Base-by-base conservation (phyloP, 2,888 invertebrate species). In the Campoplex capitator region DNA sequence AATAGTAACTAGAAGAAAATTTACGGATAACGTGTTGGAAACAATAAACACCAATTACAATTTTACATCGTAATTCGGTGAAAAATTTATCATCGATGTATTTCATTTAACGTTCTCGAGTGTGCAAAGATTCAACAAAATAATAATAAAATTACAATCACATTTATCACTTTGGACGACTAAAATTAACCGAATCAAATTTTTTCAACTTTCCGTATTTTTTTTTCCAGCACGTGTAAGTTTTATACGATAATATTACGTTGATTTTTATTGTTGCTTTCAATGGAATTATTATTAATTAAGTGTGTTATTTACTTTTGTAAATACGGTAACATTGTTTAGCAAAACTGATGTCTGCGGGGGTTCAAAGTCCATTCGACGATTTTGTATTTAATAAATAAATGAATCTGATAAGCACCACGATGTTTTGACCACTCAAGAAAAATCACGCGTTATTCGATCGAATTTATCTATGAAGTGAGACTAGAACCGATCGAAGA, bases 211-310 rank as follows among this genome's bases (percentile, higher is more conserved):
- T 56, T 51, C 51, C 45, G 32, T 65, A 16, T n/a, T 38, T 67
- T 28, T 28, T 56, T 45, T 38, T 71, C 4, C 70, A 35, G 28
- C 48, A 62, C 79, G 45, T 42, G 81, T 81, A 74, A 81, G 73
- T 81, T 67, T 28, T 11, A 38, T 11, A 67, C 32, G 0, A 54
- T 48, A 62, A 51, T 42, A 23, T 42, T 23, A 32, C 18, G 28
- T 54, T 28, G 42, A 32, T 11, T 45, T n/a, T 2, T 32, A 9
- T n/a, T 28, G 18, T 58, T 23, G 7, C 7, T 23, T 13, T 16
- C 2, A 51, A 23, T 18, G 9, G 51, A 18, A 32, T 42, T 3
- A 3, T 71, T 62, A 32, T 54, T 28, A 11, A 11, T 58, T 23
- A 3, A 0, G 3, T 23, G 9, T 9, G 23, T 42, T 7, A 32